A percentile compares a stretch with the other conserved stretches of the same genome.
Evolutionary conservation across 2,888 invertebrate species (phyloP).

Genomic region (Aphidius colemani): DNA sequence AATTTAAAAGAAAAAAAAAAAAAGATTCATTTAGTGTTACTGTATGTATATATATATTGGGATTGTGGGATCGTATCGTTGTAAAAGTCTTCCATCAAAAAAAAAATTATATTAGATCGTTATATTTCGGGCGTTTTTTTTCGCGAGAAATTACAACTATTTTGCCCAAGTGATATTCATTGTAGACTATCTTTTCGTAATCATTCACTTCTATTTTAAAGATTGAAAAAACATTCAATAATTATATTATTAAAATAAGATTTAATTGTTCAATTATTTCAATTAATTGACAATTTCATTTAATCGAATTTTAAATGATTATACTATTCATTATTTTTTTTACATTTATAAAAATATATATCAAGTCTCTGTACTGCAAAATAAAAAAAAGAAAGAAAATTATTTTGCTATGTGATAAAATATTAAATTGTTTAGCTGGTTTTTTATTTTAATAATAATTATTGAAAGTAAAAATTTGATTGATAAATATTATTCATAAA

Average conservation of each 20-base stretch:
- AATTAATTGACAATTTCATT: no score
- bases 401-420: constrained; percentile 28
- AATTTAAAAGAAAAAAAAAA: no score
- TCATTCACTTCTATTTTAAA: no score
- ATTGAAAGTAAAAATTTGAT: no score
- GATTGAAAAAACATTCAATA: no score
- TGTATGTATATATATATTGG: neutral
- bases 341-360: no score
- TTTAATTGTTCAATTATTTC: no score
- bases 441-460: neutral
- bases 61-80: neutral
- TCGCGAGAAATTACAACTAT: neutral
- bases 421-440: neutral
- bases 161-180: constrained; percentile 18
- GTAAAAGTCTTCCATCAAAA: constrained; percentile 37
- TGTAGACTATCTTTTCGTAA: neutral
- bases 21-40: no score
- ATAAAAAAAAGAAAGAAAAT: neutral
- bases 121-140: constrained; percentile 10
- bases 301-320: no score
- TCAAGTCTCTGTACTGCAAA: neutral
- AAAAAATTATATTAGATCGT: constrained; percentile 9
- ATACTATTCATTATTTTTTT: no score
- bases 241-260: no score
- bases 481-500: no score